A percentile compares a stretch with the other conserved stretches of the same genome.
Evolutionary conservation across 2,888 invertebrate species (phyloP).

Genomic region (Stratiomys singularior): DNA sequence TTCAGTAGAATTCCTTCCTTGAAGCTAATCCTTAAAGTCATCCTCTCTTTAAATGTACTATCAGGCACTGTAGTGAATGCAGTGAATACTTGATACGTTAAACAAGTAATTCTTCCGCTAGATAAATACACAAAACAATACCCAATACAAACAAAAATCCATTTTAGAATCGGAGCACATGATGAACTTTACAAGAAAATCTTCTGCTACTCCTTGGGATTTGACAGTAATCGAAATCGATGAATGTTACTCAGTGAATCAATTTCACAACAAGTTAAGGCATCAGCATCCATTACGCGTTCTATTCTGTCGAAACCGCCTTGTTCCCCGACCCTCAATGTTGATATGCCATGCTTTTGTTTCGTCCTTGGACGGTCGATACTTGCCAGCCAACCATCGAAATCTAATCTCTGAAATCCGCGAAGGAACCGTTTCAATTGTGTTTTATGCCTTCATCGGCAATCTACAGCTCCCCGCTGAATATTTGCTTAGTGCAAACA

Average conservation of each 20-base stretch:
- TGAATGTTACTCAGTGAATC: not conserved
- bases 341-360: not conserved
- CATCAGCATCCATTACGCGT: no score
- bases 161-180: not conserved
- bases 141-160: not conserved
- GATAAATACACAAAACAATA: no score
- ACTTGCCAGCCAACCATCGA: not conserved
- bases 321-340: not conserved
- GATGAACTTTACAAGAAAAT: not conserved
- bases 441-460: constrained; percentile 25
- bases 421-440: constrained; percentile 28
- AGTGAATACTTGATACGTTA: no score
- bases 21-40: no score
- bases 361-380: not conserved
- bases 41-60: no score
- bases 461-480: not conserved
- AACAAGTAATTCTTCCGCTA: no score
- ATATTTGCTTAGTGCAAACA: constrained; percentile 11
- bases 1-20: no score
- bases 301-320: not conserved
- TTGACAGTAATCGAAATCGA: not conserved
- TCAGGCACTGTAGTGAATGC: no score
- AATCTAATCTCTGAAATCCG: constrained; percentile 7
- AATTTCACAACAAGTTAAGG: constrained; percentile 2
- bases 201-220: not conserved